These are phyloP conservation scores for Pachycephus smyrnensis DNA, from an alignment of 2,888 invertebrate genomes.

Conservation along the genomic window DNA sequence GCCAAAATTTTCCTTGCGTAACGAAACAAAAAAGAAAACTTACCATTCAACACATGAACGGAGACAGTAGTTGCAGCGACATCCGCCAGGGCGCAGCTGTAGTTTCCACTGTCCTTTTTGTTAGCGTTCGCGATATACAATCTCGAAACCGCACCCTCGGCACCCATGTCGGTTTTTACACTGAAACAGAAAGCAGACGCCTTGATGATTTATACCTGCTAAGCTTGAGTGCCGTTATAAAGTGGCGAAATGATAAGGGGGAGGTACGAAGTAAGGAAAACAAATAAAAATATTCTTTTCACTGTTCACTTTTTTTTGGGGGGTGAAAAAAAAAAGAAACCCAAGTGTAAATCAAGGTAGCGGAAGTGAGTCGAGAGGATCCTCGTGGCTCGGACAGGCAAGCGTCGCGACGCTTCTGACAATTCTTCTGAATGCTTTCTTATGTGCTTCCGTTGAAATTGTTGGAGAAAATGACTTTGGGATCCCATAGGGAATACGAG, in stretches of 20 bases:
- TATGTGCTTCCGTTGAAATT: neutral
- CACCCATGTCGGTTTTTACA: constrained; percentile 82
- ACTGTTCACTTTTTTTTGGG: too few relatives aligned
- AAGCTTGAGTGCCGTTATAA: neutral
- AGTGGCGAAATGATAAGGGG: neutral
- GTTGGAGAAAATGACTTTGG: neutral
- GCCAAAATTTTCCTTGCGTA: neutral
- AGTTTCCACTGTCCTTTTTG: constrained; percentile 83
- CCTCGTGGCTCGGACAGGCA: neutral
- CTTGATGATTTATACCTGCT: neutral
- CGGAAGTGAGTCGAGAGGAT: neutral
- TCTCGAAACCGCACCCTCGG: constrained; percentile 79
- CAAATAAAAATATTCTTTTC: too few relatives aligned
- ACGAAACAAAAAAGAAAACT: constrained; percentile 39
- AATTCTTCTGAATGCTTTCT: neutral
- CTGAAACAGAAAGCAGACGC: constrained; percentile 67
- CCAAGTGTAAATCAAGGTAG: neutral
- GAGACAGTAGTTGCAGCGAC: constrained; percentile 77
- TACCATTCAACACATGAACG: constrained; percentile 84
- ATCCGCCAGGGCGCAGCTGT: constrained; percentile 81
- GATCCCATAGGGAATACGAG: neutral
- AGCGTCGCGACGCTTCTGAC: neutral
- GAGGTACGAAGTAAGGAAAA: neutral
- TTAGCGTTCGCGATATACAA: constrained; percentile 85
- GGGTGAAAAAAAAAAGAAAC: neutral